Base-by-base conservation (phyloP, 2,113 vertebrate species). In the Ceratotherium simum region DNA sequence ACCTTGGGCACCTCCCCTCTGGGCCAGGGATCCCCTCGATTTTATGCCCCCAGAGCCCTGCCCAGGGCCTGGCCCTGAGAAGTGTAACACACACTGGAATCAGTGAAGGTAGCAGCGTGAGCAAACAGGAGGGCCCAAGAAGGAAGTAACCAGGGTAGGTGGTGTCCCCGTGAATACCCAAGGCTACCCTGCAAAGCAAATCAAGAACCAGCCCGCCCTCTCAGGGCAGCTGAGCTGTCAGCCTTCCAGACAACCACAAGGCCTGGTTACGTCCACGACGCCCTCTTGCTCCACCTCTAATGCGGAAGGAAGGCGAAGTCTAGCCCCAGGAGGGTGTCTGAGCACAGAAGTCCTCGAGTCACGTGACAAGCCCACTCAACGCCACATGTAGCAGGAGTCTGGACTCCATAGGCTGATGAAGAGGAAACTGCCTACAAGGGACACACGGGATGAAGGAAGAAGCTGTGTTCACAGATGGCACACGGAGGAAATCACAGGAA, bases 31-130 rank as follows among this genome's bases (percentile, higher is more conserved):
- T 23, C 39, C 1, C 20, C 48, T 42, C 8, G 0, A 2, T 36
- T 91, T 46, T 18, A 56, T 5, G 51, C 0, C 33, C 23, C 31
- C 4, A 21, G 33, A 27, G 33, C 25, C 58, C 39, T 13, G 46
- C 17, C 10, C 14, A 16, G 86, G 86, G 62, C 18, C 39, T 72
- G 89, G 54, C n/a, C 36, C 46, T 3, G 8, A 18, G 29, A 13
- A 62, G 33, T 0, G 0, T 7, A 1, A 65, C 39, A 21, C 29
- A 46, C 2, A 0, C 27, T 10, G 21, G 46, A 5, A 12, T 3
- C 18, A 36, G 23, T 10, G 83, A 48, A 31, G 62, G 54, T 17
- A 3, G 13, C 6, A 1, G 23, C 20, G 27, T 0, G 18, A 20
- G 14, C 20, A n/a, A 10, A 4, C 42, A 0, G 70, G 21, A 9